These are phyloP conservation scores for Amphiduros pacificus DNA, from an alignment of 2,888 invertebrate genomes.

Conservation along the genomic window DNA sequence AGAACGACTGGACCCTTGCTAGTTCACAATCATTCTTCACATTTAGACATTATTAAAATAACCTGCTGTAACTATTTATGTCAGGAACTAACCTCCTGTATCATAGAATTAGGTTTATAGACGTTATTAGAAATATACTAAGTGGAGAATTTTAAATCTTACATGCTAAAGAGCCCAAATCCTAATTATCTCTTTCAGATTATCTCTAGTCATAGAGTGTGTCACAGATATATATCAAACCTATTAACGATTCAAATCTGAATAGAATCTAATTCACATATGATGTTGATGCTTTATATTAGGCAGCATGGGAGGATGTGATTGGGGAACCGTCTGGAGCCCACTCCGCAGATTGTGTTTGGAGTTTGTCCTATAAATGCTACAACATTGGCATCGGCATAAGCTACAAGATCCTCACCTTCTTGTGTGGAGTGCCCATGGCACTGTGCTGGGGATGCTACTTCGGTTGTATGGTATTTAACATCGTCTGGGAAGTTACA, in stretches of 20 bases:
- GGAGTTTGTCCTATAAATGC: slow-evolving; percentile 70
- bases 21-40: too few species aligned
- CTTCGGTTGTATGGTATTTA: slow-evolving; percentile 62
- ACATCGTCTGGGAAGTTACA: slow-evolving; percentile 74
- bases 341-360: slow-evolving; percentile 68
- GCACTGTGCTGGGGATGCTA: slow-evolving; percentile 64
- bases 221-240: too few species aligned
- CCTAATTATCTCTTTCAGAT: too few species aligned
- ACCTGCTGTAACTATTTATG: too few species aligned
- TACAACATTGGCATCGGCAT: slow-evolving; percentile 69
- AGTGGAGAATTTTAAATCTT: too few species aligned
- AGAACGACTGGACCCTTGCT: too few species aligned
- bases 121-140: too few species aligned
- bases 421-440: slow-evolving; percentile 69
- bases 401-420: slow-evolving; percentile 71
- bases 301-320: slow-evolving; percentile 60
- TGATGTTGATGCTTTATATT: neutral
- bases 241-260: neutral
- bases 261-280: neutral
- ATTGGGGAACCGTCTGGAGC: slow-evolving; percentile 37
- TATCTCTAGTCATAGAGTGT: too few species aligned
- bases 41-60: too few species aligned
- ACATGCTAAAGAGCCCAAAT: too few species aligned
- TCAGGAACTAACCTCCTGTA: too few species aligned
- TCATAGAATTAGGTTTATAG: too few species aligned